phyloP scores from a whole-genome alignment of 1,140 invertebrate species.

The Eupristina koningsbergeri region DNA sequence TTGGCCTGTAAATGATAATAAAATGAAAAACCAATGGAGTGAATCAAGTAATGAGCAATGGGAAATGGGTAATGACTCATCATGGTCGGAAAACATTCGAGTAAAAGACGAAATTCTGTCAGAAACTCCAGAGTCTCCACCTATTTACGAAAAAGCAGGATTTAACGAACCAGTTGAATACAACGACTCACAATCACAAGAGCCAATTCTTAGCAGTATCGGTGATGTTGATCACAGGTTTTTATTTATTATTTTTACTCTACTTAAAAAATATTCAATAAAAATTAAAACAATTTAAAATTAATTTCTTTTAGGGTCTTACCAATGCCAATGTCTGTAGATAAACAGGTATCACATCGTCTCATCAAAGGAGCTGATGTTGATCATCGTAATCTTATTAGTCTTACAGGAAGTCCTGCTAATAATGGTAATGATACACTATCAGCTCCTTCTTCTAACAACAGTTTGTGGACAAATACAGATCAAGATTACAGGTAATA shows the following conservation, averaged over 20 bases:
- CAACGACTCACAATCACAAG: conserved; percentile 71
- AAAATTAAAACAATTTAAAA: not conserved
- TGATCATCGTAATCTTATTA: conserved; percentile 88
- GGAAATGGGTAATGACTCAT: conserved; percentile 63
- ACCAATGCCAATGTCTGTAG: conserved; percentile 65
- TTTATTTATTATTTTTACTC: conserved; percentile 18
- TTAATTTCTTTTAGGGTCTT: conserved; percentile 60
- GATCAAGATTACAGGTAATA: conserved; percentile 70
- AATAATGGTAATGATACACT: conserved; percentile 66
- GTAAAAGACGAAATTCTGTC: conserved; percentile 61
- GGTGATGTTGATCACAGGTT: conserved; percentile 77
- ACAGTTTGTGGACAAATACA: conserved; percentile 65
- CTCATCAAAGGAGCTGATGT: conserved; percentile 77
- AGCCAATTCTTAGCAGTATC: conserved; percentile 68
- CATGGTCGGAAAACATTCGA: conserved; percentile 60
- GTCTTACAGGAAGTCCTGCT: conserved; percentile 82
- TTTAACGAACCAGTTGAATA: conserved; percentile 76
- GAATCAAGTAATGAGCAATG: conserved; percentile 66
- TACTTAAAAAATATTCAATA: not conserved
- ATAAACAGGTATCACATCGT: conserved; percentile 66
- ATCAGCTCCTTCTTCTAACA: conserved; percentile 55
- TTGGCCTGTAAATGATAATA: conserved; percentile 62
- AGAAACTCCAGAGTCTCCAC: conserved; percentile 80
- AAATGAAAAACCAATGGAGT: conserved; percentile 64
- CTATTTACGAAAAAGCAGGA: conserved; percentile 77